phyloP scores from a whole-genome alignment of 1,140 invertebrate species.

The Trichonephila clavata region DNA sequence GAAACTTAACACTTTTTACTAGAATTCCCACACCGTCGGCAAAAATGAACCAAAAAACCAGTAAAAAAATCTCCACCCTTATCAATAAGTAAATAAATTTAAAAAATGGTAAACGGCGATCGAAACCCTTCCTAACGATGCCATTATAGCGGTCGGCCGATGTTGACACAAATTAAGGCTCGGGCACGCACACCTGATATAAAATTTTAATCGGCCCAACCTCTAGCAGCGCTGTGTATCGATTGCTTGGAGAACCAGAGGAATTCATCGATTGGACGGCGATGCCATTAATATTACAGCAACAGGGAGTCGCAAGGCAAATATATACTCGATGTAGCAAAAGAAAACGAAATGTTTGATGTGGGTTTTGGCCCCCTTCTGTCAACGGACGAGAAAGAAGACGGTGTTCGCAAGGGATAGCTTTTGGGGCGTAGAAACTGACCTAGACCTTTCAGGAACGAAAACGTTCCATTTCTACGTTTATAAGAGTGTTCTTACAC shows the following conservation, averaged over 20 bases:
- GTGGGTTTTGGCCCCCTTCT: background rate
- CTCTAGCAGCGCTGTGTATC: constrained; percentile 16
- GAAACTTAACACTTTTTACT: constrained; percentile 33
- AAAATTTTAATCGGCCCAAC: constrained; percentile 60
- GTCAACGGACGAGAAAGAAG: background rate
- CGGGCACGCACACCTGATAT: constrained; percentile 43
- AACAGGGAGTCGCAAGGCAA: constrained; percentile 28
- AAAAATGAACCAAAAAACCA: background rate
- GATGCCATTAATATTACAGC: constrained; percentile 64
- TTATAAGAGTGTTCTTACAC: too few relatives aligned
- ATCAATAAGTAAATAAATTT: constrained; percentile 32
- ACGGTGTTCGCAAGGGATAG: background rate
- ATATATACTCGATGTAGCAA: constrained; percentile 5
- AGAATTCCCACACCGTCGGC: background rate
- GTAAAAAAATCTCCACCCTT: background rate
- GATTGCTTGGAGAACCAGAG: constrained; percentile 12
- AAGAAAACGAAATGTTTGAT: constrained; percentile 18
- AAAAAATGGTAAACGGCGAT: constrained; percentile 15
- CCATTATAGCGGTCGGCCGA: constrained; percentile 39
- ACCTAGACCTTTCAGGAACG: background rate
- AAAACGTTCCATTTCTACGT: background rate
- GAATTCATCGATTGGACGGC: constrained; percentile 44
- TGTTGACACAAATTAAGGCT: constrained; percentile 48
- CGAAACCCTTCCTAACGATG: constrained; percentile 30
- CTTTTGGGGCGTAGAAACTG: background rate